Base-by-base conservation (phyloP, 2,113 vertebrate species). In the Anas platyrhynchos region DNA sequence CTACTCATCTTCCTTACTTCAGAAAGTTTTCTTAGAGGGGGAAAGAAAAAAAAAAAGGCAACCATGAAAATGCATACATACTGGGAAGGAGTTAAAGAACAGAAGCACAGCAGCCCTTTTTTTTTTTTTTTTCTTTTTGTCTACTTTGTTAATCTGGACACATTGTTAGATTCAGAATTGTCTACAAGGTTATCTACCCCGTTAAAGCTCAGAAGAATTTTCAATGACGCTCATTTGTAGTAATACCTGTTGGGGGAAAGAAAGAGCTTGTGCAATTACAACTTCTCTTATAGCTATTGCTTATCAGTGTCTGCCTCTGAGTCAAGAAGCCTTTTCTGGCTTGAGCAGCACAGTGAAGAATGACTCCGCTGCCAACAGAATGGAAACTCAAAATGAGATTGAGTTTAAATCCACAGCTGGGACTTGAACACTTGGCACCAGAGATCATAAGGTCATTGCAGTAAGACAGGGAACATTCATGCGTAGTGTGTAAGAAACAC, bases 341-440 rank as follows among this genome's bases (percentile, higher is more conserved):
- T 84, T 89, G 96, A 96, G 88, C 96, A 95, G 79, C 86, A 84
- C 91, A 87, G 87, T 97, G 95, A 98, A 96, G 97, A 97, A 98
- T 97, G 96, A 96, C 93, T 95, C 76, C 0, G 69, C 80, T 89
- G 87, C 94, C 18, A 97, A 85, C 81, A 91, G 94, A 98, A 95
- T 96, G 92, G 95, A 97, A 98, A 96, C 94, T 94, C 91, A 92
- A 95, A 97, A 98, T 58, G 44, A 98, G 96, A 97, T 96, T 95
- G 97, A 93, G 87, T 97, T 97, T 97, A 97, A 97, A 98, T 97
- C 95, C 97, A 96, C 95, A 97, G 94, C 95, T 96, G 93, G 91
- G 93, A 95, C 93, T 94, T 96, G 84, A 86, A 88, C 86, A 95
- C 54, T 97, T 98, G 97, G 93, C 97, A 97, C 88, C 73, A 65